Conservation (phyloP, 2,888 invertebrate genomes). For the Synanthedon formicaeformis region DNA sequence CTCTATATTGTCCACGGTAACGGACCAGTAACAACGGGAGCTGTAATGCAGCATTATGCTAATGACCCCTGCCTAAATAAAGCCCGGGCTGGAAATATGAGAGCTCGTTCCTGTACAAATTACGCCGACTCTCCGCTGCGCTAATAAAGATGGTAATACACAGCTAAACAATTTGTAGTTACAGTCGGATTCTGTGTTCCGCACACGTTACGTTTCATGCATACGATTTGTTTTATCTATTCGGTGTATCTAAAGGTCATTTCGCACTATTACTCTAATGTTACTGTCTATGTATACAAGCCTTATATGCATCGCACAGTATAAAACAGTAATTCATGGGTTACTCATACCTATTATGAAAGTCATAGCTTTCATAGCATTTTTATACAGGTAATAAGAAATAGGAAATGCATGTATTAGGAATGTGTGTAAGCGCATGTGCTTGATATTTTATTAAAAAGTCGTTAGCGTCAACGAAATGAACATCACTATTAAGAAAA, state of each 20-base stretch:
- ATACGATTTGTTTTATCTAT: slow-evolving; percentile 5
- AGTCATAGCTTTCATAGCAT: too few relatives aligned
- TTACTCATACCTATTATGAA: too few relatives aligned
- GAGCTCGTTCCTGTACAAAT: slow-evolving; percentile 43
- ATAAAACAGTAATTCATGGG: too few relatives aligned
- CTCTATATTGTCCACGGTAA: slow-evolving; percentile 13
- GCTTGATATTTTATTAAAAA: too few relatives aligned
- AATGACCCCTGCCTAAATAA: slow-evolving; percentile 48
- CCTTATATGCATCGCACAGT: neutral
- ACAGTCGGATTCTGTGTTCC: slow-evolving; percentile 8
- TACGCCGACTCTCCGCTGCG: slow-evolving; percentile 28
- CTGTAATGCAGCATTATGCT: slow-evolving; percentile 51
- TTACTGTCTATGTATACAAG: slow-evolving; percentile 1
- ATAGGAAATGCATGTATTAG: too few relatives aligned
- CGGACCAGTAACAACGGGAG: slow-evolving; percentile 15
- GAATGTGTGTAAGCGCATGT: too few relatives aligned
- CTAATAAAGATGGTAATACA: slow-evolving; percentile 56
- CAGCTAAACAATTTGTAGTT: slow-evolving; percentile 37
- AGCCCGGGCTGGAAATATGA: slow-evolving; percentile 48
- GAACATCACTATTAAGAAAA: too few relatives aligned
- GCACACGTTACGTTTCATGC: slow-evolving; percentile 5
- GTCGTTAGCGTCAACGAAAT: too few relatives aligned
- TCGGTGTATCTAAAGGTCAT: neutral
- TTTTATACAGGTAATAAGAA: too few relatives aligned
- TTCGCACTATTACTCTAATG: slow-evolving; percentile 1